phyloP scores from a whole-genome alignment of 2,113 vertebrate species.

The Epinephelus moara region DNA sequence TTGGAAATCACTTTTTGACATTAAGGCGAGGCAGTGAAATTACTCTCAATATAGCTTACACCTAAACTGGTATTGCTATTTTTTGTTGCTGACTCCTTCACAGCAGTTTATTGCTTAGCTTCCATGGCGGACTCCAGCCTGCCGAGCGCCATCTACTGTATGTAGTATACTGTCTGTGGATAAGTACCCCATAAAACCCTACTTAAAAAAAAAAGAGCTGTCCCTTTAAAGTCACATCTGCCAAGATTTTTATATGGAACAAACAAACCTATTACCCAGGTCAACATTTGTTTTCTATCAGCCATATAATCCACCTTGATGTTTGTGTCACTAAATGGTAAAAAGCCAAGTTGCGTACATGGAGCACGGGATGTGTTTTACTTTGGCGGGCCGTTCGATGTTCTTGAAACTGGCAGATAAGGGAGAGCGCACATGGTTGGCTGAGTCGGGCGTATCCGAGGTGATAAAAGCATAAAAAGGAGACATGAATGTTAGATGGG shows the following conservation, averaged over 20 bases:
- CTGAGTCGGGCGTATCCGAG: conserved; percentile 77
- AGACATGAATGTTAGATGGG: conserved; percentile 84
- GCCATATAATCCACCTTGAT: conserved; percentile 53
- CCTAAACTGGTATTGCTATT: no score
- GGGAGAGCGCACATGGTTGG: conserved; percentile 70
- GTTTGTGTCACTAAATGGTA: conserved; percentile 75
- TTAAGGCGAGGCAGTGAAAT: no score
- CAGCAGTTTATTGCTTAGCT: no score
- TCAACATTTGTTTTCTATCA: conserved; percentile 53
- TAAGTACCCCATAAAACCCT: no score
- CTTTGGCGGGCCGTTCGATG: conserved; percentile 67
- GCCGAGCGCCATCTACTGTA: no score
- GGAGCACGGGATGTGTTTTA: conserved; percentile 66
- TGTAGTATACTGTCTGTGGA: no score
- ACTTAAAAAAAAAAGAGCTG: no score
- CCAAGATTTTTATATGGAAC: background rate
- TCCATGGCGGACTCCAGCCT: no score
- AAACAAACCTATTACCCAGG: background rate
- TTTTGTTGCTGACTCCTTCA: no score
- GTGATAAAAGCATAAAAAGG: conserved; percentile 89
- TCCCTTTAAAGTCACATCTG: no score
- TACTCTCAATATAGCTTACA: no score
- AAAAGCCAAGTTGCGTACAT: conserved; percentile 47
- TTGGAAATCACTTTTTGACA: no score
- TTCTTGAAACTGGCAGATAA: conserved; percentile 73